These are phyloP conservation scores for Harpagoxenus sublaevis DNA, from an alignment of 2,888 invertebrate genomes.

Conservation along the genomic window DNA sequence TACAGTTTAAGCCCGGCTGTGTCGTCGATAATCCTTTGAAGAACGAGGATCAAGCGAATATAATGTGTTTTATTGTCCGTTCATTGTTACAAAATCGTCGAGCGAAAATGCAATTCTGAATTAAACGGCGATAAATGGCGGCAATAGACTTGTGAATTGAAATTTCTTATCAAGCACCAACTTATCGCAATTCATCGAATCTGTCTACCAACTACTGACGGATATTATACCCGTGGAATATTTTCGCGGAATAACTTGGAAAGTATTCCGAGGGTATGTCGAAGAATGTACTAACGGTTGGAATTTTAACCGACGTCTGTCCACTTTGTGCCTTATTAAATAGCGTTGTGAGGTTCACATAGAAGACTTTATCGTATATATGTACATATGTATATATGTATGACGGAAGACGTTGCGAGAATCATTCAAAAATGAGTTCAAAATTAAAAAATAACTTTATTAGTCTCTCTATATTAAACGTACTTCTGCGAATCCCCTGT, in stretches of 20 bases:
- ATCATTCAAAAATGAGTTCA: background rate
- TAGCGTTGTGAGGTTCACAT: conserved; percentile 2
- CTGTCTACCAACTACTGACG: background rate
- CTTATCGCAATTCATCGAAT: conserved; percentile 17
- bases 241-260: conserved; percentile 21
- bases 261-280: conserved; percentile 18
- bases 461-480: background rate
- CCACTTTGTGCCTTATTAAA: conserved; percentile 18
- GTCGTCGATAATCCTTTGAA: conserved; percentile 52
- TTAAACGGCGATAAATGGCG: background rate
- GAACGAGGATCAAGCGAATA: conserved; percentile 32
- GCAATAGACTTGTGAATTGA: conserved; percentile 15
- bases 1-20: conserved; percentile 47
- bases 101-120: conserved; percentile 2
- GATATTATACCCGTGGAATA: conserved; percentile 18
- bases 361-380: background rate
- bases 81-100: conserved; percentile 20
- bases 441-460: background rate
- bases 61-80: conserved; percentile 22
- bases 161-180: conserved; percentile 24
- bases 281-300: conserved; percentile 13
- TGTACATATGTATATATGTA: background rate
- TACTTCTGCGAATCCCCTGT: background rate
- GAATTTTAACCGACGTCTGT: conserved; percentile 32
- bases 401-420: background rate